These are phyloP conservation scores for Chloroclysta siterata DNA, from an alignment of 2,888 invertebrate genomes.

Conservation along the genomic window DNA sequence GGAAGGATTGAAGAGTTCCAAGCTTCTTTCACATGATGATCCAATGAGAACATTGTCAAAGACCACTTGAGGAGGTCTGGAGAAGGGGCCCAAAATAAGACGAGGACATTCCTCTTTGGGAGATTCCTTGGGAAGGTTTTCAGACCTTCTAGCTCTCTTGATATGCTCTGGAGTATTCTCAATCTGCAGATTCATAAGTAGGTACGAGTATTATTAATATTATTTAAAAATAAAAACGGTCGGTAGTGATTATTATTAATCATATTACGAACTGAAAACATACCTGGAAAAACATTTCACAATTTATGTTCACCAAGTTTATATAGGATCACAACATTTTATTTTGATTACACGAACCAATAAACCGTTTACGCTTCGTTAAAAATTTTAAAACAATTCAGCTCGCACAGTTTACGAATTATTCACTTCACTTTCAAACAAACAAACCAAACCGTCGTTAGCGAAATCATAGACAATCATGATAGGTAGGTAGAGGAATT, in stretches of 20 bases:
- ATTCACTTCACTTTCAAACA: constrained; percentile 15
- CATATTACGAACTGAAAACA: not conserved
- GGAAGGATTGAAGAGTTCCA: constrained; percentile 86
- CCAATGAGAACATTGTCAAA: constrained; percentile 88
- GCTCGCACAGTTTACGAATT: not conserved
- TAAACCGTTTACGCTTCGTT: constrained; percentile 3
- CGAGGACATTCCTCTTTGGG: constrained; percentile 78
- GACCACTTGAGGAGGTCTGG: constrained; percentile 87
- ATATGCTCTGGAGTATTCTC: constrained; percentile 80
- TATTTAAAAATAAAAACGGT: not conserved
- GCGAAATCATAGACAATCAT: constrained; percentile 19
- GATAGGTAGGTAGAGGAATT: no score
- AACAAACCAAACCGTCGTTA: constrained; percentile 10
- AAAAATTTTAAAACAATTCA: constrained; percentile 8
- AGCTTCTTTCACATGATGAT: constrained; percentile 76
- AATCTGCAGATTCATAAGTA: constrained; percentile 58
- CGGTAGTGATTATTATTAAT: not conserved
- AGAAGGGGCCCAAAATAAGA: constrained; percentile 87
- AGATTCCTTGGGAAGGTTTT: constrained; percentile 57
- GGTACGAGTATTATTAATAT: no score
- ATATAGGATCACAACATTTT: constrained; percentile 20
- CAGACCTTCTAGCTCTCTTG: constrained; percentile 61
- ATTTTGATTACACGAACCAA: not conserved
- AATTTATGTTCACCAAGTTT: not conserved
- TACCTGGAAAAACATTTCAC: constrained; percentile 69